Evolutionary conservation across 2,797 vertebrate species (phyloP), one percentile per base, ranked within the genome.

Genomic region (Pelobates cultripes): DNA sequence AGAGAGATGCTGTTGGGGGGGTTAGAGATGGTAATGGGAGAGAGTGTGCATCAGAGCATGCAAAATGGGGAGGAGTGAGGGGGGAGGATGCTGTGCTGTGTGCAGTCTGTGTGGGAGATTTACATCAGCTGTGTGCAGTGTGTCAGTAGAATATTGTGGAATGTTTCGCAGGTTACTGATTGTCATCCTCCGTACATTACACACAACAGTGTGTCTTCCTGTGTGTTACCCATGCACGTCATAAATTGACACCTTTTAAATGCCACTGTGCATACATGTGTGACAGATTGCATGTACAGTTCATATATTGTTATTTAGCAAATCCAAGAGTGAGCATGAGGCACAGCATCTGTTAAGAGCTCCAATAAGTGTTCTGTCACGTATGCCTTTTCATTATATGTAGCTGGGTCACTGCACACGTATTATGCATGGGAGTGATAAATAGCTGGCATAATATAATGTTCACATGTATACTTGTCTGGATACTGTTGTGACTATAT

Each of bases 111-210:
- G 68, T 41, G 15, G 41, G 70, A 40, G 43, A 78, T n/a, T 66
- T 13, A 51, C 40, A 77, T 80, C 77, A 53, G 71, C 64, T 78
- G 75, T 77, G 74, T 60, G 66, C 75, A 71, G 14, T 73, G 79
- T 84, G 68, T 84, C 77, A 79, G 51, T 55, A 42, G 63, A 75
- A 79, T 75, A 83, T 71, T 74, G 64, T 75, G 77, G 55, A 79
- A 75, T 71, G 71, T 78, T 79, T 75, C 79, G 66, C 70, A 72
- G 70, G 77, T 75, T 71, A 74, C 44, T 75, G 77, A 79, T 70
- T 71, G 67, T 71, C 47, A 51, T 5, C 47, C 47, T 51, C 5
- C 47, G 3, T 51, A 55, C 61, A 70, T 83, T 71, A 63, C 70
- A 72, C 80, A 68, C 63, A 63, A 73, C 64, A 73, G 61, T 51